Conservation (phyloP, 2,797 vertebrate genomes). For the Erpetoichthys calabaricus region DNA sequence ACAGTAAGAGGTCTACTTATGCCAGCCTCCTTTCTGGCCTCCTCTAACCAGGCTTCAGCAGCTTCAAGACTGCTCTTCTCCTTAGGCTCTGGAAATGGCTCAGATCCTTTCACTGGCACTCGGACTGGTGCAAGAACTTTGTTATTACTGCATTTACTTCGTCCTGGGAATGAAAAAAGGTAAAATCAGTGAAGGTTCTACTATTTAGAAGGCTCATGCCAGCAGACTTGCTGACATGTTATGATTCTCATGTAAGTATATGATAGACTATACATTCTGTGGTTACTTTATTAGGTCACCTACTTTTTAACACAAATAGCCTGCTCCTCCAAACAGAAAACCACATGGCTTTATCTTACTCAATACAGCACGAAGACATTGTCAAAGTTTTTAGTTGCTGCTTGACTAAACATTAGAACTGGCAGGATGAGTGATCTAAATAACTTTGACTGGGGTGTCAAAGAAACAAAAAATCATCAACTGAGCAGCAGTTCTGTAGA, state of each 20-base stretch:
- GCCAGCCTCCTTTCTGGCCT: constrained; percentile 52
- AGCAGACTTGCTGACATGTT: constrained; percentile 19
- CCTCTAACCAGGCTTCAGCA: constrained; percentile 53
- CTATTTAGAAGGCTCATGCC: constrained; percentile 20
- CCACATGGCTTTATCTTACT: no score
- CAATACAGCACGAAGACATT: no score
- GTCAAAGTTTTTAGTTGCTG: no score
- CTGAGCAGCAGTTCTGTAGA: no score
- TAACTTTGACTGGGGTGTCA: no score
- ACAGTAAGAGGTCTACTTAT: constrained; percentile 57
- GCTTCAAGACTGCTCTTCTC: constrained; percentile 40
- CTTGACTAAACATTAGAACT: no score
- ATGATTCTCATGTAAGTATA: neutral
- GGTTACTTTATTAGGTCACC: no score
- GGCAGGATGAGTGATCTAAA: no score
- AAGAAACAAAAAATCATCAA: no score
- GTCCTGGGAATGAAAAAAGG: constrained; percentile 30
- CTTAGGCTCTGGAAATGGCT: constrained; percentile 27
- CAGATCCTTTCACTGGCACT: constrained; percentile 32
- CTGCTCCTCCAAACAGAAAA: no score
- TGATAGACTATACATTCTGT: no score
- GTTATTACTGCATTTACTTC: constrained; percentile 26
- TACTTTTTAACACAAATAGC: no score
- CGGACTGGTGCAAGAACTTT: constrained; percentile 41
- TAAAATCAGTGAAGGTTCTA: constrained; percentile 17